These are phyloP conservation scores for Eupeodes luniger DNA, from an alignment of 2,888 invertebrate genomes.

Conservation along the genomic window DNA sequence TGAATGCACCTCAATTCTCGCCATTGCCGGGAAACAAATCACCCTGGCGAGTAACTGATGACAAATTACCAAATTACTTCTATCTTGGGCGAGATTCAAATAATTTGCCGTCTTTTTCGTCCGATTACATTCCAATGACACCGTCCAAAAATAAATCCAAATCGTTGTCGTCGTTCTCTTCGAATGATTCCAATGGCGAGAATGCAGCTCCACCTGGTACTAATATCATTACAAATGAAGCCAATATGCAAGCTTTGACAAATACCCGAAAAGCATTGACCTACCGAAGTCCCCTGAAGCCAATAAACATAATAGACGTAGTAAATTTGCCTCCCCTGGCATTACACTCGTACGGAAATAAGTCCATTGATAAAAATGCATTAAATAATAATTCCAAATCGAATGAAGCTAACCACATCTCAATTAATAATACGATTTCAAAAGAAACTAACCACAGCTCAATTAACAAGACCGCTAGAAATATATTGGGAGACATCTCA, in stretches of 20 bases:
- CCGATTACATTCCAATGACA: constrained; percentile 80
- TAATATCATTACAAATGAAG: constrained; percentile 44
- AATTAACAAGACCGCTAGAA: background rate
- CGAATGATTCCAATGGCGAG: constrained; percentile 81
- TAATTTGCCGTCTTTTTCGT: constrained; percentile 82
- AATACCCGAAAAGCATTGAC: constrained; percentile 79
- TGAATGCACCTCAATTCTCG: constrained; percentile 72
- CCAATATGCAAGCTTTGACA: constrained; percentile 66
- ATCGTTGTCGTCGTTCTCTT: constrained; percentile 74
- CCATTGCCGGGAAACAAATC: constrained; percentile 78
- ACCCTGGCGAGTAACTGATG: constrained; percentile 82
- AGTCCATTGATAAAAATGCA: constrained; percentile 35
- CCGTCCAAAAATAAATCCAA: constrained; percentile 76
- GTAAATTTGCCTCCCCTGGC: constrained; percentile 79
- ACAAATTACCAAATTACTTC: constrained; percentile 80
- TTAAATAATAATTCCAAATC: background rate
- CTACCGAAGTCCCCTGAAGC: constrained; percentile 80
- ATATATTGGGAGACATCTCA: background rate
- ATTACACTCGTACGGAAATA: constrained; percentile 33
- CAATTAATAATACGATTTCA: background rate
- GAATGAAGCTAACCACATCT: background rate
- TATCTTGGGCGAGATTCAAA: constrained; percentile 80
- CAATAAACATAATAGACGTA: constrained; percentile 81
- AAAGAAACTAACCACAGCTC: background rate
- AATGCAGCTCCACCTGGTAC: constrained; percentile 79